These are phyloP conservation scores for Vireo altiloquus DNA, from an alignment of 2,113 vertebrate genomes.

Conservation along the genomic window DNA sequence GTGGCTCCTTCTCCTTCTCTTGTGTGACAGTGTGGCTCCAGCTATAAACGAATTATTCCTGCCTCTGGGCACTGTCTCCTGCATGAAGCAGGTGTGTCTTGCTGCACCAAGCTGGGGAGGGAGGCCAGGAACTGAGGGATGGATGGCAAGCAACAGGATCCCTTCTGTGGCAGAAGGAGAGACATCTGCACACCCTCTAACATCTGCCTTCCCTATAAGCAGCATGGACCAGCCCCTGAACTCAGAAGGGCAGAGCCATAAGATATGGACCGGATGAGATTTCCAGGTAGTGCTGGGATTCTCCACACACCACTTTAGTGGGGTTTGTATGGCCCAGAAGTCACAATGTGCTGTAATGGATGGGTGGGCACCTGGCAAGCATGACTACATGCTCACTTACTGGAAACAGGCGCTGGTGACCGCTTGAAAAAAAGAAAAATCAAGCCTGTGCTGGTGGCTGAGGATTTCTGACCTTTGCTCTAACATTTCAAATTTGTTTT, in stretches of 20 bases:
- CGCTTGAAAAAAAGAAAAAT: neutral
- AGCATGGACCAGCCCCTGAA: neutral
- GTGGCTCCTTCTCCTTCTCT: neutral
- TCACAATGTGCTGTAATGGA: neutral
- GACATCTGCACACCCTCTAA: neutral
- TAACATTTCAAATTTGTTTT: constrained; percentile 50
- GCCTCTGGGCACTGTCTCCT: neutral
- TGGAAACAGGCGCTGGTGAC: neutral
- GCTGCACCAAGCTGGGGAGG: neutral
- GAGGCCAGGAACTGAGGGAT: neutral
- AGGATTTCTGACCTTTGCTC: constrained; percentile 47
- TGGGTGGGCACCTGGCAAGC: neutral
- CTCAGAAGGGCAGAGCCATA: neutral
- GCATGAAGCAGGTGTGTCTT: neutral
- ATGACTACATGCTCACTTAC: neutral
- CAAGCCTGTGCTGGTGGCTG: neutral
- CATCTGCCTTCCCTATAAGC: neutral
- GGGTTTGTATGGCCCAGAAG: neutral
- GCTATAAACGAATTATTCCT: neutral
- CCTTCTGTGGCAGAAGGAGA: neutral
- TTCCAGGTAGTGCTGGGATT: neutral
- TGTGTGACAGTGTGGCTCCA: neutral
- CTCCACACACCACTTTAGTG: neutral
- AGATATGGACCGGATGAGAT: neutral
- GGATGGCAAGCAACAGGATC: neutral